Conservation (phyloP, 1,140 invertebrate genomes). For the Zaprionus tsacasi region DNA sequence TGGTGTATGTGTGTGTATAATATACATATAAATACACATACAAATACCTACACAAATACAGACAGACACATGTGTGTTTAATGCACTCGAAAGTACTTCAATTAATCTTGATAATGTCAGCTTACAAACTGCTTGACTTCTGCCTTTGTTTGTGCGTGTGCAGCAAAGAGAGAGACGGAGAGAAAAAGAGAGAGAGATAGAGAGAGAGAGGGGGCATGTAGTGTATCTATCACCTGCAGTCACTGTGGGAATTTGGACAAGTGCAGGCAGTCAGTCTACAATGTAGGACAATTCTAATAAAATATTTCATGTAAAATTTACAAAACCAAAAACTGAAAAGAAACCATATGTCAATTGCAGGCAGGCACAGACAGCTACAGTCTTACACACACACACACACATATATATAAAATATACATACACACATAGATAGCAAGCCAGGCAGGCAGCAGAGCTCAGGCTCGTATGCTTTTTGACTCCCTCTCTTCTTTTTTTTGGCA, state of each 20-base stretch:
- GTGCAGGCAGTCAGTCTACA: constrained; percentile 23
- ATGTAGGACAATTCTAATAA: constrained; percentile 68
- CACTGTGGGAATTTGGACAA: constrained; percentile 62
- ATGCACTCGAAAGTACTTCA: constrained; percentile 43
- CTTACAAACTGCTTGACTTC: constrained; percentile 51
- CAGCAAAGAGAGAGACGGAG: background rate
- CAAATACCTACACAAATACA: too few relatives aligned
- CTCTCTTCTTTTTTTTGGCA: constrained; percentile 12
- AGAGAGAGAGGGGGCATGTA: background rate
- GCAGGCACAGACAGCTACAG: constrained; percentile 51
- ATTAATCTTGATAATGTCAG: constrained; percentile 78
- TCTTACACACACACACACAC: background rate
- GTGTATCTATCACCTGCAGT: constrained; percentile 51
- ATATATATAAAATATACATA: too few relatives aligned
- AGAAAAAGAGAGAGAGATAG: background rate
- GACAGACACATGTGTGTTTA: background rate
- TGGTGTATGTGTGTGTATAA: constrained; percentile 1
- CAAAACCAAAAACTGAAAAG: constrained; percentile 65
- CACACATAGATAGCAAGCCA: too few relatives aligned
- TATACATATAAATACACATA: background rate
- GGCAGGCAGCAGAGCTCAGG: background rate
- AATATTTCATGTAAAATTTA: constrained; percentile 80
- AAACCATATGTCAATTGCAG: constrained; percentile 82
- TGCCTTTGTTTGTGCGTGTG: constrained; percentile 12
- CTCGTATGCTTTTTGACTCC: background rate